These are phyloP conservation scores for Cyclura pinguis DNA, from an alignment of 2,797 vertebrate genomes.

Conservation along the genomic window DNA sequence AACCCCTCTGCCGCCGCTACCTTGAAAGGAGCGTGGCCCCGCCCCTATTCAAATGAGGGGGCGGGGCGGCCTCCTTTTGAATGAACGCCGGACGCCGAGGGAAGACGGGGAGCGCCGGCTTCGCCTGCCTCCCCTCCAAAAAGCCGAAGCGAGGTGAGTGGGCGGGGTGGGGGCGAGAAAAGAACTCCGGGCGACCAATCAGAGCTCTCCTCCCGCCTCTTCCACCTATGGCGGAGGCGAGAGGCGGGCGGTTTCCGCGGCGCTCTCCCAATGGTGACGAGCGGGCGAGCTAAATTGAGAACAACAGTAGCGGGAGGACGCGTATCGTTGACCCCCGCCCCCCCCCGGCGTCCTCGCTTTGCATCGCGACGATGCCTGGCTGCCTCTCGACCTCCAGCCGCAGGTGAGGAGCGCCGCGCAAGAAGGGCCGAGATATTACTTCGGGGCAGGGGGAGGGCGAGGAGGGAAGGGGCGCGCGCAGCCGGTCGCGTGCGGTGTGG, in stretches of 20 bases:
- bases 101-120: not conserved
- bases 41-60: conserved; percentile 24
- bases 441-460: too few relatives aligned
- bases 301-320: not conserved
- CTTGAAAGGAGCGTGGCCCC: not conserved
- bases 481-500: too few relatives aligned
- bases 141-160: not conserved
- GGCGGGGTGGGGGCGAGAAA: not conserved
- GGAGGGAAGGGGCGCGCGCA: too few relatives aligned
- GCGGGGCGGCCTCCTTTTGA: conserved; percentile 61
- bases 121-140: not conserved
- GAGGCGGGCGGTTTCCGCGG: not conserved
- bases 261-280: not conserved
- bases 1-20: too few relatives aligned
- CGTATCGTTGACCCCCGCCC: not conserved
- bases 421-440: too few relatives aligned
- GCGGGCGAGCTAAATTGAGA: conserved; percentile 13
- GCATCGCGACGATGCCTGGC: not conserved
- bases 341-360: too few relatives aligned
- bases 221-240: conserved; percentile 1
- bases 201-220: not conserved
- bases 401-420: too few relatives aligned
- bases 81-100: conserved; percentile 61
- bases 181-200: not conserved
- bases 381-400: too few relatives aligned